A percentile compares a stretch with the other conserved stretches of the same genome.
phyloP scores from a whole-genome alignment of 2,797 vertebrate genomes.

The Balearica regulorum region DNA sequence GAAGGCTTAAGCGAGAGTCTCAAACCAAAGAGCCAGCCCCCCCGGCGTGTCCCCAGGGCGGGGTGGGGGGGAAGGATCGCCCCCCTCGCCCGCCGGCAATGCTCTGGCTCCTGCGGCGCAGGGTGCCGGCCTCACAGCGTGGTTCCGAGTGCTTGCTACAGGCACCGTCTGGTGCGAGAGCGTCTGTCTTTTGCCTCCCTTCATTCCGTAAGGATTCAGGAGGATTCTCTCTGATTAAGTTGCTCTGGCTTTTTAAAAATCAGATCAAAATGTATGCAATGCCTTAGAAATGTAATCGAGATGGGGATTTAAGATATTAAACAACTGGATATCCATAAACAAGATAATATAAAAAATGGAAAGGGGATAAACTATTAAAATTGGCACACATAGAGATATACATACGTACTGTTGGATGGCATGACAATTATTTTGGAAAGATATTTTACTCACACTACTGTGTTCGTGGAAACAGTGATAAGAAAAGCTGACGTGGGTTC shows the following conservation, averaged over 20 bases:
- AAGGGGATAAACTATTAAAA: neutral
- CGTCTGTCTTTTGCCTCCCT: neutral
- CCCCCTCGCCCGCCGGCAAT: neutral
- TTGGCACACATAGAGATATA: neutral
- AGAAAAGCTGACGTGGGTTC: neutral
- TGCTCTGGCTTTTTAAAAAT: neutral
- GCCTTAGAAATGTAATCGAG: neutral
- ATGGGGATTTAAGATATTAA: neutral
- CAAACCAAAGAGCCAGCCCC: neutral
- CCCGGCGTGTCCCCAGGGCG: neutral
- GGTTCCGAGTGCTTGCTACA: neutral
- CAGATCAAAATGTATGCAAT: neutral
- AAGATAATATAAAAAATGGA: neutral
- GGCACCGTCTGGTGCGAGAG: neutral
- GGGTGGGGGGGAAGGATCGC: neutral
- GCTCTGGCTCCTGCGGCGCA: neutral
- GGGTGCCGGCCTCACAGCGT: too few relatives aligned
- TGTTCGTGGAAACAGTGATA: neutral
- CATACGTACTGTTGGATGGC: neutral
- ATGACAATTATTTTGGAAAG: neutral
- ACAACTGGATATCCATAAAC: neutral
- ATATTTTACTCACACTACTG: neutral
- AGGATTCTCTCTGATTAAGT: neutral
- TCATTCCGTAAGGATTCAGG: neutral
- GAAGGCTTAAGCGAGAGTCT: neutral